Percentiles rank a stretch among this genome's conserved stretches.
Conservation (phyloP, 2,888 invertebrate genomes). For the Lycia hirtaria region DNA sequence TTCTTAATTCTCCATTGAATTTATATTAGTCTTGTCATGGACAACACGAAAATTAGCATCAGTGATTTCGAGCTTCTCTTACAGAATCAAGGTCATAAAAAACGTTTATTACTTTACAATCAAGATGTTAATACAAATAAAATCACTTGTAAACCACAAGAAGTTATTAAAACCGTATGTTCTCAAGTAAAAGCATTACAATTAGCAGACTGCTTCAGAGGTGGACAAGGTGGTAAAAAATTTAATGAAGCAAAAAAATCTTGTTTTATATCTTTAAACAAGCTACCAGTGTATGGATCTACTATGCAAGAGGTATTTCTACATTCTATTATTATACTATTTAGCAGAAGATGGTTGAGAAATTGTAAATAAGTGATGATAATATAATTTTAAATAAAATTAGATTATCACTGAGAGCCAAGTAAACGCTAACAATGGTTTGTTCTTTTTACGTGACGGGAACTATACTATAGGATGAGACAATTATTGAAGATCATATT, state of each 20-base stretch:
- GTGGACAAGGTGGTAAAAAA: slow-evolving; percentile 33
- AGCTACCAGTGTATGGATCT: slow-evolving; percentile 43
- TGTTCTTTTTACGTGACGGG: too few species aligned
- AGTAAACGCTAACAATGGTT: too few species aligned
- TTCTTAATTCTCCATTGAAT: background rate
- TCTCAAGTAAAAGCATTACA: slow-evolving; percentile 67
- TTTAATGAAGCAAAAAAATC: slow-evolving; percentile 46
- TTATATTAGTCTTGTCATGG: slow-evolving; percentile 6
- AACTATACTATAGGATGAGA: too few species aligned
- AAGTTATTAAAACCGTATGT: slow-evolving; percentile 61
- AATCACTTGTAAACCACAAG: slow-evolving; percentile 46
- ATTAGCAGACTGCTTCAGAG: slow-evolving; percentile 55
- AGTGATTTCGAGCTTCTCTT: slow-evolving; percentile 55
- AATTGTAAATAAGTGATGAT: too few species aligned
- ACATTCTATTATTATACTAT: background rate
- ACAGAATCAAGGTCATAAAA: slow-evolving; percentile 44
- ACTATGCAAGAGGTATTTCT: background rate
- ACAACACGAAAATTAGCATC: slow-evolving; percentile 12
- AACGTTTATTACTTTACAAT: slow-evolving; percentile 49
- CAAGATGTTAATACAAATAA: slow-evolving; percentile 32
- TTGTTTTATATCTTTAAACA: slow-evolving; percentile 54
- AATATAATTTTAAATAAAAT: too few species aligned
- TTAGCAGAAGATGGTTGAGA: too few species aligned
- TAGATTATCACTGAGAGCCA: too few species aligned
- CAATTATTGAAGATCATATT: too few species aligned